phyloP scores from a whole-genome alignment of 2,888 invertebrate species.

The Lasioglossum calceatum region DNA sequence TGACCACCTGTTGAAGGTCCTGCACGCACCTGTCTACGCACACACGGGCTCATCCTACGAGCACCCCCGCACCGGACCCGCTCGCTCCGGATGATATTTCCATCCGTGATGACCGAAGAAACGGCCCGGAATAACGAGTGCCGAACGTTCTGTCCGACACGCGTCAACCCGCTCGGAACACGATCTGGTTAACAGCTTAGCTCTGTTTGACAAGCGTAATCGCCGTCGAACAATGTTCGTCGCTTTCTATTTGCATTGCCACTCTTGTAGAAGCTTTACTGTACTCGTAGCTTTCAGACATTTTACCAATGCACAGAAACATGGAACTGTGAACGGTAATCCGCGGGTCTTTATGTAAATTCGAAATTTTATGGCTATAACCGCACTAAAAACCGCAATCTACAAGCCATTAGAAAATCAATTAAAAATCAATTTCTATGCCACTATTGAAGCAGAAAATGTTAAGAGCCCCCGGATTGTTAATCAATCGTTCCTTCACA shows the following conservation, averaged over 20 bases:
- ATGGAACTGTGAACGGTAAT: too few species aligned
- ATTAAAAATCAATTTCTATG: too few species aligned
- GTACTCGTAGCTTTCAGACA: too few species aligned
- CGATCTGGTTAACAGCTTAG: constrained; percentile 1
- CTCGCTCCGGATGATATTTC: constrained; percentile 60
- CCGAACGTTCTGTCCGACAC: constrained; percentile 34
- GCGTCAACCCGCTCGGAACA: constrained; percentile 48
- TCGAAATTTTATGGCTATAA: too few species aligned
- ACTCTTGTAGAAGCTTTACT: neutral
- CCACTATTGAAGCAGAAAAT: too few species aligned
- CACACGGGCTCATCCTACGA: constrained; percentile 68
- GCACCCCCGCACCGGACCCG: constrained; percentile 20
- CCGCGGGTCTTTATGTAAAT: too few species aligned
- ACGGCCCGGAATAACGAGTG: constrained; percentile 65
- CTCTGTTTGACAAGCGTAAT: neutral
- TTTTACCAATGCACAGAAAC: too few species aligned
- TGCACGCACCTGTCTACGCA: constrained; percentile 82
- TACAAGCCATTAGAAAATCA: neutral
- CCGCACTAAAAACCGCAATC: too few species aligned
- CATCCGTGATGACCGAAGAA: constrained; percentile 68
- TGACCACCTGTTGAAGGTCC: constrained; percentile 84
- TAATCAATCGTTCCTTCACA: neutral
- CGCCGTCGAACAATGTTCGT: neutral
- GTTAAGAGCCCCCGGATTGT: too few species aligned
- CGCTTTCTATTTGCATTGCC: neutral